These are phyloP conservation scores for Paratilapia polleni DNA, from an alignment of 2,113 vertebrate species.

Conservation along the genomic window DNA sequence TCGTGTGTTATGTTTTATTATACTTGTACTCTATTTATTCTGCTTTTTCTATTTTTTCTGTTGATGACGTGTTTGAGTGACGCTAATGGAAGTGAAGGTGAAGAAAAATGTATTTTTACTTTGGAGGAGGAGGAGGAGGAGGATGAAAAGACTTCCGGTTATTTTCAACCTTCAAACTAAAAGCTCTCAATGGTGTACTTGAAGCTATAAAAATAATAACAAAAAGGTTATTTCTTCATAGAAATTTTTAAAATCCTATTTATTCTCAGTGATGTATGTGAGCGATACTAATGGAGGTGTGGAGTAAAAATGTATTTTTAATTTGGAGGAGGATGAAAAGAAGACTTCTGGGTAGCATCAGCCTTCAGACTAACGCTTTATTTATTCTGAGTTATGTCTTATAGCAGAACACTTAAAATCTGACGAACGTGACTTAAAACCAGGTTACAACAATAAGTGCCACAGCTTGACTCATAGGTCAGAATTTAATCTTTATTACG, in stretches of 20 bases:
- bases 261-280: neutral
- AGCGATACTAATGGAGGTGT: neutral
- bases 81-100: conserved; percentile 43
- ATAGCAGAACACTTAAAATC: neutral
- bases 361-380: neutral
- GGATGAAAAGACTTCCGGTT: conserved; percentile 18
- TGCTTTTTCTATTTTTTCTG: neutral
- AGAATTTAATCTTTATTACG: neutral
- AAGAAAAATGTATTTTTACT: conserved; percentile 44
- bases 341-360: neutral
- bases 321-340: neutral
- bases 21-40: conserved; percentile 4
- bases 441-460: neutral
- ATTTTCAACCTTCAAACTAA: conserved; percentile 23
- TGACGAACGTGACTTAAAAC: neutral
- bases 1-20: neutral
- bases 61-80: conserved; percentile 40
- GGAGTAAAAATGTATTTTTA: fast-evolving
- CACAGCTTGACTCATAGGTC: neutral
- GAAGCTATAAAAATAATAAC: neutral
- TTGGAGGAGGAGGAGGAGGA: conserved; percentile 17
- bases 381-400: neutral
- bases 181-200: neutral
- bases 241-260: neutral
- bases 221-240: neutral